Conservation (phyloP, 2,888 invertebrate species). For the Ichneumon xanthorius region DNA sequence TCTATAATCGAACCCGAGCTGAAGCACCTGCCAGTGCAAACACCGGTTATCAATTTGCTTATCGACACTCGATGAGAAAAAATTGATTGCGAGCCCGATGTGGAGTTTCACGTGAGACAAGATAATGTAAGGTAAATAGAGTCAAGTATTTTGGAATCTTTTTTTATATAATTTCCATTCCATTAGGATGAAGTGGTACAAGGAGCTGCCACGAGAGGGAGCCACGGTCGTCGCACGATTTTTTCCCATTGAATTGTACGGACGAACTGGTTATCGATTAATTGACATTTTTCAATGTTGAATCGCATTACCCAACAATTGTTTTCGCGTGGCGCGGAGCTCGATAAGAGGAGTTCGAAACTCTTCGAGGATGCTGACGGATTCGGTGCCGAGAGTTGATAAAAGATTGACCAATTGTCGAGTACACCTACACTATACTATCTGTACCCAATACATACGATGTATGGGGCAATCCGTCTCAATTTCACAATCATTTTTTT, state of each 20-base stretch:
- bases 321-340: not conserved
- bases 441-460: not conserved
- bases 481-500: not conserved
- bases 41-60: constrained; percentile 35
- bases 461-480: not conserved
- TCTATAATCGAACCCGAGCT: not conserved
- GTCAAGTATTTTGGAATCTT: constrained; percentile 6
- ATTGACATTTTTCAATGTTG: not conserved
- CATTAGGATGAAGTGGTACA: too few relatives aligned
- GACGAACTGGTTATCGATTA: not conserved
- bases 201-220: too few relatives aligned
- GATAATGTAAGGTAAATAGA: not conserved
- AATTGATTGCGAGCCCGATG: constrained; percentile 9
- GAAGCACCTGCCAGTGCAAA: not conserved
- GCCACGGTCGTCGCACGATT: not conserved
- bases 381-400: constrained; percentile 11
- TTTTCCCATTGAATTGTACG: not conserved
- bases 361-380: not conserved
- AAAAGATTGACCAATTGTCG: constrained; percentile 24
- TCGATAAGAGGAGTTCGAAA: not conserved
- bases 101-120: not conserved
- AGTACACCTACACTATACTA: not conserved
- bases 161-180: not conserved
- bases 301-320: constrained; percentile 1
- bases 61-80: constrained; percentile 20